Evolutionary conservation across 1,140 invertebrate species (phyloP).

Genomic region (Sycophila sp.): DNA sequence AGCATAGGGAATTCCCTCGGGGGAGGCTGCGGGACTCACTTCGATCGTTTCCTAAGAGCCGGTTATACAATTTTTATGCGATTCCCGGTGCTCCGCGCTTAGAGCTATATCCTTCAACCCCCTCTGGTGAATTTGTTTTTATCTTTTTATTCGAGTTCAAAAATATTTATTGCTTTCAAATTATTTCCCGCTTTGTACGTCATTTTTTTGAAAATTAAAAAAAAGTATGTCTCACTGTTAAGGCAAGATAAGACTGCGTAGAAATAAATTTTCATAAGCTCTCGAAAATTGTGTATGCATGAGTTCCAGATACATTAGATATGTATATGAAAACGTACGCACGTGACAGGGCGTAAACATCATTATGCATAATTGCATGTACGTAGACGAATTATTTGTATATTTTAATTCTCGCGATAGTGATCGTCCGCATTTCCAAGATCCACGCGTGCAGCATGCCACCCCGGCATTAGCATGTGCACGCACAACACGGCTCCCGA

Average conservation of each 20-base stretch:
- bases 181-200: neutral
- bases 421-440: conserved; percentile 23
- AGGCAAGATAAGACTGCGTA: neutral
- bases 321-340: conserved; percentile 17
- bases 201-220: neutral
- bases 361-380: conserved; percentile 33
- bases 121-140: no score
- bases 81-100: conserved; percentile 16
- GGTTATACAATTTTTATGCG: conserved; percentile 64
- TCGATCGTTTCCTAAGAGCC: conserved; percentile 65
- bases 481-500: neutral
- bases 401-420: conserved; percentile 32
- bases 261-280: conserved; percentile 5
- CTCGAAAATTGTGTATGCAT: conserved; percentile 29
- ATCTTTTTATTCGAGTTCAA: neutral
- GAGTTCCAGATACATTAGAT: conserved; percentile 30
- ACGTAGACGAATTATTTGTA: conserved; percentile 27
- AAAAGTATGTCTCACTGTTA: neutral
- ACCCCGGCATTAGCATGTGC: neutral
- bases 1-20: conserved; percentile 47
- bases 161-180: neutral
- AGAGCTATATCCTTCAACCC: no score
- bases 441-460: neutral
- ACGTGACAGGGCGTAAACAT: conserved; percentile 33
- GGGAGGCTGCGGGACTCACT: conserved; percentile 46